These are phyloP conservation scores for Sialis fuliginosa DNA, from an alignment of 2,888 invertebrate species.

Conservation along the genomic window DNA sequence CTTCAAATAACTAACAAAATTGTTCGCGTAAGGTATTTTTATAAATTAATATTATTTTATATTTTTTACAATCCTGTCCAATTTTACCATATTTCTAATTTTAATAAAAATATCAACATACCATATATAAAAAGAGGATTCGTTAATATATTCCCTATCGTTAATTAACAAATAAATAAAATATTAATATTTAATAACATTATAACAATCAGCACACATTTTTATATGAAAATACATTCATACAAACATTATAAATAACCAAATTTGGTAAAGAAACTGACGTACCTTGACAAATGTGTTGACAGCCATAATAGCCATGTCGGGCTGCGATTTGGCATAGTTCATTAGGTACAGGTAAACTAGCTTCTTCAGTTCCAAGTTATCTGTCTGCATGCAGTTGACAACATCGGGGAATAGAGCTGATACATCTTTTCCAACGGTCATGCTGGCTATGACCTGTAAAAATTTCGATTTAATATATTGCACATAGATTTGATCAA, in stretches of 20 bases:
- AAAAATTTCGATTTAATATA: constrained; percentile 1
- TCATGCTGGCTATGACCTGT: constrained; percentile 98
- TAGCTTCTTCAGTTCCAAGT: constrained; percentile 93
- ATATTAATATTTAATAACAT: neutral
- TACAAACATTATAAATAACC: too few relatives aligned
- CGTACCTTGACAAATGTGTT: constrained; percentile 98
- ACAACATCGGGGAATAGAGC: constrained; percentile 98
- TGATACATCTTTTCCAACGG: constrained; percentile 98
- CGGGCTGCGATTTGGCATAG: constrained; percentile 98
- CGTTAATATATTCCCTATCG: too few relatives aligned
- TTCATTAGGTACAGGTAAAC: constrained; percentile 99
- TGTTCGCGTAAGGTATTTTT: too few relatives aligned
- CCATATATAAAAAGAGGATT: too few relatives aligned
- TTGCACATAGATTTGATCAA: neutral
- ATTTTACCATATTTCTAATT: too few relatives aligned
- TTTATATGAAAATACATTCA: too few relatives aligned
- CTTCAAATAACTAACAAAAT: too few relatives aligned
- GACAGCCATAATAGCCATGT: constrained; percentile 99
- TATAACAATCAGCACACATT: neutral
- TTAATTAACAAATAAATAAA: too few relatives aligned
- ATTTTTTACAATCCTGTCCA: too few relatives aligned
- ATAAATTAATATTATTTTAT: too few relatives aligned
- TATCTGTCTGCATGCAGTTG: constrained; percentile 99
- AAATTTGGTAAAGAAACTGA: constrained; percentile 5
- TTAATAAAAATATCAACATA: too few relatives aligned